phyloP scores from a whole-genome alignment of 2,113 vertebrate genomes.

The Heterochromis multidens region DNA sequence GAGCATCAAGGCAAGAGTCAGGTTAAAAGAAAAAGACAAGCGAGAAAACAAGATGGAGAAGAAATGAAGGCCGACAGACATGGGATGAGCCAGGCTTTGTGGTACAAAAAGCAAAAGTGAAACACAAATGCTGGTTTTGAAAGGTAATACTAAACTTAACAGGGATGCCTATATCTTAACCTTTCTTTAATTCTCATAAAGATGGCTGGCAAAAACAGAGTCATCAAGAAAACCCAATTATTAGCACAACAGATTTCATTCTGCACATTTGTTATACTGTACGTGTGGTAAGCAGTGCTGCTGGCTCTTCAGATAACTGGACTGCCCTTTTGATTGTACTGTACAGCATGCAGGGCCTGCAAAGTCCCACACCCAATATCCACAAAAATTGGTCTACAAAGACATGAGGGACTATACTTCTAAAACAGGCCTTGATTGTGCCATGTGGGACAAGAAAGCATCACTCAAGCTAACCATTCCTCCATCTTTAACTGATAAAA shows the following conservation, averaged over 20 bases:
- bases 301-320: constrained; percentile 22
- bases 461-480: constrained; percentile 71
- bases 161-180: neutral
- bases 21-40: constrained; percentile 48
- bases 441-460: constrained; percentile 71
- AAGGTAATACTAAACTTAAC: neutral
- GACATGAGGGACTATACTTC: constrained; percentile 42
- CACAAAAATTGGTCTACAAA: constrained; percentile 57
- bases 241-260: neutral
- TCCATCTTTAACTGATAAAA: constrained; percentile 76
- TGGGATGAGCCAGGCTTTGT: neutral
- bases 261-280: neutral
- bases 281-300: constrained; percentile 1
- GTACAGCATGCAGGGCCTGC: constrained; percentile 35
- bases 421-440: constrained; percentile 74
- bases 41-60: constrained; percentile 28
- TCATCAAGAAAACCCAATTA: neutral
- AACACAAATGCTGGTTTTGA: neutral
- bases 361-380: constrained; percentile 68
- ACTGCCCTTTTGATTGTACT: constrained; percentile 21
- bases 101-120: neutral
- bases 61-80: neutral
- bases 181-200: neutral
- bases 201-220: neutral
- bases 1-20: neutral